Evolutionary conservation across 2,888 invertebrate species (phyloP).

Genomic region (Leptothorax acervorum): DNA sequence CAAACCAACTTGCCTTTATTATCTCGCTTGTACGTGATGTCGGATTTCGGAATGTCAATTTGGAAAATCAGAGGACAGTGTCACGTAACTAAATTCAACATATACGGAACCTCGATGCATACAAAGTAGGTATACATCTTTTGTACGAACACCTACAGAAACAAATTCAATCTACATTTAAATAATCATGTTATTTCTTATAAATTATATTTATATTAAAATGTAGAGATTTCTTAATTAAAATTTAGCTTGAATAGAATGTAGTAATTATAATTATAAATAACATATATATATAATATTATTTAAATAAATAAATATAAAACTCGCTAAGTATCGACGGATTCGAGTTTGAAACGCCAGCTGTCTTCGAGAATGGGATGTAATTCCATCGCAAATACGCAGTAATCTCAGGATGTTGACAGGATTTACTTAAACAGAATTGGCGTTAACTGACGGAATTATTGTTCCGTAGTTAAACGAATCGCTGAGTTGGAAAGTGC

Average conservation of each 20-base stretch:
- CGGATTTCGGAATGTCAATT: not conserved
- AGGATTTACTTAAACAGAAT: not conserved
- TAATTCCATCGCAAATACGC: not conserved
- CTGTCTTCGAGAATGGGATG: not conserved
- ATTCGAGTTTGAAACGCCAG: not conserved
- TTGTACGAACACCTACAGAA: not conserved
- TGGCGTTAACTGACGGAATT: constrained; percentile 21
- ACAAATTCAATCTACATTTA: not conserved
- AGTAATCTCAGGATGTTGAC: constrained; percentile 4
- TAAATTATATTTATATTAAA: not conserved
- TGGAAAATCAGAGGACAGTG: not conserved
- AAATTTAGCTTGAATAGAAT: not conserved
- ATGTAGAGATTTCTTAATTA: not conserved
- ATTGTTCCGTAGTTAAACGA: constrained; percentile 9
- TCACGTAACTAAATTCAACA: not conserved
- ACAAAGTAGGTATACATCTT: too few relatives aligned
- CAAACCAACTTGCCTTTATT: constrained; percentile 23
- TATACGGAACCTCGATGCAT: not conserved
- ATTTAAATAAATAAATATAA: not conserved
- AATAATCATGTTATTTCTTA: not conserved
- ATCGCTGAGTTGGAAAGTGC: constrained; percentile 20
- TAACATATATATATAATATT: not conserved
- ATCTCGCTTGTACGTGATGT: not conserved
- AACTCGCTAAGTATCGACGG: not conserved
- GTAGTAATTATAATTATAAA: not conserved